Base-by-base conservation (phyloP, 2,113 vertebrate species). In the Athene cunicularia region DNA sequence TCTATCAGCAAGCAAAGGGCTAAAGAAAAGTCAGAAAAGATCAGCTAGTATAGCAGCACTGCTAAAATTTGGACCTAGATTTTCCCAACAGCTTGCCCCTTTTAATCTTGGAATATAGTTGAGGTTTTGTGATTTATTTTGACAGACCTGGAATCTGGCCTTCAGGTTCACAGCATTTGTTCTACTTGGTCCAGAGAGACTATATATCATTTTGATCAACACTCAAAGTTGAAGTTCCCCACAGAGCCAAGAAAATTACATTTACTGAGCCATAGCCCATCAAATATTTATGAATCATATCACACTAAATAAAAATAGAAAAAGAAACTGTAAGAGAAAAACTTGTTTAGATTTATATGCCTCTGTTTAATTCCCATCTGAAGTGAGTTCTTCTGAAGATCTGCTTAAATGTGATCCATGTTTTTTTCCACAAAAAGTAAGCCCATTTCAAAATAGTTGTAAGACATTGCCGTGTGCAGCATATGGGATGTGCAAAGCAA, bases 181-280 rank as follows among this genome's bases (percentile, higher is more conserved):
- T 39, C 47, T 72, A 32, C 70, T 87, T 90, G n/a, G 83, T 95
- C 81, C 90, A 58, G 17, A 49, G 53, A 66, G 62, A 73, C 45
- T 45, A 12, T 45, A 58, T 93, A 93, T 92, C 45, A 91, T 76
- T 88, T 90, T 76, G 53, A 76, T 82, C 45, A 93, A 76, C 84
- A 55, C 41, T 62, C 19, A 52, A 22, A 94, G 47, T 19, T 43
- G 26, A 76, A 72, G 26, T 56, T 84, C 11, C 5, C 22, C 28
- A 13, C 24, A 90, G 35, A 90, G 92, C 79, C 96, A 96, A 96
- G 87, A 96, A 96, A 95, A 76, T 93, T 18, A 76, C 77, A 86
- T 87, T 75, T 70, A 35, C 70, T 86, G 70, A 85, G 74, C 56
- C 64, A 72, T 24, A 87, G 33, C 1, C 28, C 45, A 64, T 93